These are phyloP conservation scores for Argentina silus DNA, from an alignment of 2,797 vertebrate species.

Conservation along the genomic window DNA sequence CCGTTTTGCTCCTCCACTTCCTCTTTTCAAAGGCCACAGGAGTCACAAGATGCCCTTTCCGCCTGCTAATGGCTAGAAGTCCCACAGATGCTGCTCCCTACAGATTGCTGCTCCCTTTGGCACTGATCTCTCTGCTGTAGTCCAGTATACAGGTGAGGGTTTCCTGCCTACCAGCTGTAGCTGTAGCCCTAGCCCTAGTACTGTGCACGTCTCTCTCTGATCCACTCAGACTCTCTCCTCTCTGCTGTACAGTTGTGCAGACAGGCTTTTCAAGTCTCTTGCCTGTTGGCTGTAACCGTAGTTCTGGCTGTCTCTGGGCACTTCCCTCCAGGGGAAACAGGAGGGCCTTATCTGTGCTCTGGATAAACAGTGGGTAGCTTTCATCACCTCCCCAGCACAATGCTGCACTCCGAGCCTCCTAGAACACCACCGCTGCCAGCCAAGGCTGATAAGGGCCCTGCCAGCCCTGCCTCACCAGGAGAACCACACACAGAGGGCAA, in stretches of 20 bases:
- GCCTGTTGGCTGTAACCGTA: not conserved
- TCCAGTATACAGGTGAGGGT: not conserved
- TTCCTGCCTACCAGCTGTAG: not conserved
- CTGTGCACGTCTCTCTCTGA: not conserved
- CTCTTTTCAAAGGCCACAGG: slow-evolving; percentile 38
- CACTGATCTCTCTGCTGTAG: not conserved
- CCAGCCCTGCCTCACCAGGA: slow-evolving; percentile 7
- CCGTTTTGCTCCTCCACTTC: too few species aligned
- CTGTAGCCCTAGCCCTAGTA: not conserved
- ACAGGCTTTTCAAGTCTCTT: not conserved
- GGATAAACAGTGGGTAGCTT: slow-evolving; percentile 69
- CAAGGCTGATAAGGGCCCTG: slow-evolving; percentile 37
- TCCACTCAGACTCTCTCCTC: not conserved
- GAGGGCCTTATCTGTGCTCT: slow-evolving; percentile 70
- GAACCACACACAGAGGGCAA: not conserved
- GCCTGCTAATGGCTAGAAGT: slow-evolving; percentile 37
- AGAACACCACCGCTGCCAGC: slow-evolving; percentile 30
- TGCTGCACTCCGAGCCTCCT: slow-evolving; percentile 20
- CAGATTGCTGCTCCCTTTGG: not conserved
- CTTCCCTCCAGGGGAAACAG: slow-evolving; percentile 55
- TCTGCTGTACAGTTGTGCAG: not conserved
- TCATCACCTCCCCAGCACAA: slow-evolving; percentile 59
- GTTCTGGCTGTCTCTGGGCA: slow-evolving; percentile 38
- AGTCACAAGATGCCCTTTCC: slow-evolving; percentile 68
- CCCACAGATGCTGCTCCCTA: not conserved